Conservation (phyloP, 30 jellyfish, hydroid and myxozoan genomes). For the Cassiopea xamachana region DNA sequence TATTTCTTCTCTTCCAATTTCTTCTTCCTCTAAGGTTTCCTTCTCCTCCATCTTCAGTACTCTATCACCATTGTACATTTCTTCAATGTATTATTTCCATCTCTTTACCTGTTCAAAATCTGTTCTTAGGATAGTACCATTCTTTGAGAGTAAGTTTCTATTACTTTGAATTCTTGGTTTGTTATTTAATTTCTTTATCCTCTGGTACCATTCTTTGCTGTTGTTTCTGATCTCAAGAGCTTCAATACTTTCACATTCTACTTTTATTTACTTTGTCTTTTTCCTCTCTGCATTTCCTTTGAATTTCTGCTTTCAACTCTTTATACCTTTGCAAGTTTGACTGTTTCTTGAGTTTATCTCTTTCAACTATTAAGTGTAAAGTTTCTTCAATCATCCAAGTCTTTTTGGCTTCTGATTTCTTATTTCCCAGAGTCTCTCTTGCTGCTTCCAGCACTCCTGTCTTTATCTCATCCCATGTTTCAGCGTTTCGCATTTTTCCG, state of each 20-base stretch:
- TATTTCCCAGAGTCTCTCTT: background rate
- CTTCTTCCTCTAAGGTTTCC: background rate
- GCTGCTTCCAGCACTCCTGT: background rate
- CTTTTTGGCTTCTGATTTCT: background rate
- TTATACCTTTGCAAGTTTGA: background rate
- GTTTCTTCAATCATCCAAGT: background rate
- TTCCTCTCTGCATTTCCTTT: background rate
- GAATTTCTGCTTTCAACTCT: background rate
- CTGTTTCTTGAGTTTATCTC: background rate
- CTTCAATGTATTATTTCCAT: background rate
- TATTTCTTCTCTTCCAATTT: background rate
- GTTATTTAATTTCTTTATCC: background rate
- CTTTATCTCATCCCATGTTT: background rate
- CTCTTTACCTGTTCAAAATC: background rate
- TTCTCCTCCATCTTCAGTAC: background rate
- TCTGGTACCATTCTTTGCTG: background rate
- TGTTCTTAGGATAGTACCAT: background rate
- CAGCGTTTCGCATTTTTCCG: background rate
- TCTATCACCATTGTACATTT: background rate
- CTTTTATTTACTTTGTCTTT: background rate
- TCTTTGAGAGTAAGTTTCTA: background rate
- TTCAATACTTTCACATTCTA: background rate
- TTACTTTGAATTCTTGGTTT: background rate
- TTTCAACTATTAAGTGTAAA: background rate
- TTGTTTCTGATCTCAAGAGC: background rate